Evolutionary conservation across 2,797 vertebrate genomes (phyloP).

Genomic region (Karalla daura): DNA sequence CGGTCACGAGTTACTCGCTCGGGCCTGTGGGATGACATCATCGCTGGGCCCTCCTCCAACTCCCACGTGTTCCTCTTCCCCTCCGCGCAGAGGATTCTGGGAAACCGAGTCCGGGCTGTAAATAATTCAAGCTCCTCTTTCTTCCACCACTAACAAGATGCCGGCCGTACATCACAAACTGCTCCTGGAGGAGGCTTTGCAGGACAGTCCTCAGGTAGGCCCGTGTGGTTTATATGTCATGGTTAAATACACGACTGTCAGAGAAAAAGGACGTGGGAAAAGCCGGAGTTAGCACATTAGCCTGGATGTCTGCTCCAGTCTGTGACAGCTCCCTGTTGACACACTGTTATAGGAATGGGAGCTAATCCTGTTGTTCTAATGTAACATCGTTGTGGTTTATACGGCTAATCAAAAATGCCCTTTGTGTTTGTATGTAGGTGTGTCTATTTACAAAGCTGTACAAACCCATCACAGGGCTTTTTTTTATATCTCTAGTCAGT

Average conservation of each 20-base stretch:
- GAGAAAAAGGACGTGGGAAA: neutral
- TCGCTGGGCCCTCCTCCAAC: constrained; percentile 45
- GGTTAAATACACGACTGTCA: constrained; percentile 1
- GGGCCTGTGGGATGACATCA: constrained; percentile 26
- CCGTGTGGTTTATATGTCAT: neutral
- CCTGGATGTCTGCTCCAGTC: constrained; percentile 43
- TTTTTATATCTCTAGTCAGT: neutral
- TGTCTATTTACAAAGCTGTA: constrained; percentile 21
- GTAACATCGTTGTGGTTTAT: neutral
- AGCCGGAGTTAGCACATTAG: constrained; percentile 42
- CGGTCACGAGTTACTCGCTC: neutral
- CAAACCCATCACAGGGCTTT: constrained; percentile 2
- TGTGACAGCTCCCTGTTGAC: constrained; percentile 65
- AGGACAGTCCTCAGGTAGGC: constrained; percentile 97
- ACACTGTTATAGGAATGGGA: constrained; percentile 32
- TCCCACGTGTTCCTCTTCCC: constrained; percentile 61
- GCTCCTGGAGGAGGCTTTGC: constrained; percentile 94
- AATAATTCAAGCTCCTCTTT: constrained; percentile 73
- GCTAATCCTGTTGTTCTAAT: constrained; percentile 4
- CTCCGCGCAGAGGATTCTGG: constrained; percentile 71
- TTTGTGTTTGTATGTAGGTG: neutral
- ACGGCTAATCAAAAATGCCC: neutral
- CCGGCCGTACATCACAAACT: constrained; percentile 94
- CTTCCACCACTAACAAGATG: constrained; percentile 85
- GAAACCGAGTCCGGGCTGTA: constrained; percentile 75